Evolutionary conservation across 2,888 invertebrate species (phyloP).

Genomic region (Pheosia gnoma): DNA sequence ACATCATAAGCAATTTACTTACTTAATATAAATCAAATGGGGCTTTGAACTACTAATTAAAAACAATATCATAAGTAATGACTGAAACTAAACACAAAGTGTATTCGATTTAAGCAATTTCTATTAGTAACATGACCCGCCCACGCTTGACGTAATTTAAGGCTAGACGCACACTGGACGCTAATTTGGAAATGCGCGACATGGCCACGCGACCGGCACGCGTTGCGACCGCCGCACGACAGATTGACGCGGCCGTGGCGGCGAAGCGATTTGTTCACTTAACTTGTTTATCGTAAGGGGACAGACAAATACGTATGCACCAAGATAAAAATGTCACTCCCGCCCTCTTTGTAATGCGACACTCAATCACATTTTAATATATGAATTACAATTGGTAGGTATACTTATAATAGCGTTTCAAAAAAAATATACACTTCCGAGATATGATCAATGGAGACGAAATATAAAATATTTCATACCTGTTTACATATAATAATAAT

Average conservation of each 20-base stretch:
- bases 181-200: constrained; percentile 79
- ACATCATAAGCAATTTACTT: background rate
- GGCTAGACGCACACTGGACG: constrained; percentile 69
- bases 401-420: constrained; percentile 9
- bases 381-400: constrained; percentile 22
- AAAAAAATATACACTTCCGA: too few species aligned
- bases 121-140: constrained; percentile 58
- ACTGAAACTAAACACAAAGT: constrained; percentile 11
- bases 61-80: background rate
- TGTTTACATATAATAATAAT: too few species aligned
- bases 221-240: constrained; percentile 67
- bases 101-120: constrained; percentile 22
- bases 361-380: constrained; percentile 43
- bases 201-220: constrained; percentile 64
- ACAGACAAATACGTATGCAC: constrained; percentile 58
- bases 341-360: constrained; percentile 51
- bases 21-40: background rate
- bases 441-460: too few species aligned
- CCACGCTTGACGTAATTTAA: constrained; percentile 63
- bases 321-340: constrained; percentile 59
- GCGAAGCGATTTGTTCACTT: constrained; percentile 76
- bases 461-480: too few species aligned
- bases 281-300: constrained; percentile 68
- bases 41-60: background rate
- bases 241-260: constrained; percentile 68